Base-by-base conservation (phyloP, 2,113 vertebrate genomes). In the Dipodomys stephensi region DNA sequence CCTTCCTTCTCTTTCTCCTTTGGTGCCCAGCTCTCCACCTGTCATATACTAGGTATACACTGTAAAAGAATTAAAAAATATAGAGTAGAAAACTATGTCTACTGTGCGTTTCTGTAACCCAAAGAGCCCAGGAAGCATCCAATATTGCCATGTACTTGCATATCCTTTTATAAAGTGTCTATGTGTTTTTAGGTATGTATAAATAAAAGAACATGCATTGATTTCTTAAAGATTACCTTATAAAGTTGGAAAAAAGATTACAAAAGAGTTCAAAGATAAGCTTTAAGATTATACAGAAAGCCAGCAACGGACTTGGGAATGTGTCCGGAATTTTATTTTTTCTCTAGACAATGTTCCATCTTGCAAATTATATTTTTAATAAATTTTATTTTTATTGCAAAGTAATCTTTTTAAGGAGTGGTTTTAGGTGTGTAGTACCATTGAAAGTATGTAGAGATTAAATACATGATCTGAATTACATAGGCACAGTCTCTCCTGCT, bases 311-410 rank as follows among this genome's bases (percentile, higher is more conserved):
- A 85, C 12, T 77, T 97, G 93, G 85, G 82, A 88, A 93, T 72
- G 60, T 92, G 89, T 60, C 93, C 87, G 91, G 77, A 94, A 93
- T 94, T 92, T 46, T 93, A 91, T 81, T 94, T 39, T 94, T 93
- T 87, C 82, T 95, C 87, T 77, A 95, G 95, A 89, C 91, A 87
- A 64, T 91, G 10, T 95, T 91, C 91, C 95, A 96, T 91, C 73
- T 95, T 95, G 60, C 23, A 94, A 89, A 87, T 80, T 85, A 57
- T 57, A 15, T 94, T 82, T 91, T 16, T 15, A 57, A 57, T 57
- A 57, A 57, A 57, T 57, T 57, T 57, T 57, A 57, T 16, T 57
- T 53, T 57, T 57, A 57, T 57, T 57, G 53, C 15, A 57, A 57
- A 57, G 15, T 57, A 57, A 16, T 13, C 53, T 57, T 57, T 57